Evolutionary conservation across 1,140 invertebrate species (phyloP), one percentile per base, ranked within the genome.

Genomic region (Euura lappo): DNA sequence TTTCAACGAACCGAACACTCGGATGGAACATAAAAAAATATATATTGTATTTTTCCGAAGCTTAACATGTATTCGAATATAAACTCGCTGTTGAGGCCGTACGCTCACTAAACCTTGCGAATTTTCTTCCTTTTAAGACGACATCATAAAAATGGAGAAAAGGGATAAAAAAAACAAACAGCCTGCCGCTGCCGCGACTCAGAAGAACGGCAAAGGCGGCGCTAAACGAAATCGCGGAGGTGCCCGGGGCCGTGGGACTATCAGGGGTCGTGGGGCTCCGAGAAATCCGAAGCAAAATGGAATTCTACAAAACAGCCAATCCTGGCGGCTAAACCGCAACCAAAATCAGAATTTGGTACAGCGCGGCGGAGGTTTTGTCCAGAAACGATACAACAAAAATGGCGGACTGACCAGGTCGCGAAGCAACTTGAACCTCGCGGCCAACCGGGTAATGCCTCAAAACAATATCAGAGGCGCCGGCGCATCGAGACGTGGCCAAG

Each of bases 71-170:
- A 28, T 28, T 28, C 28, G 28, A 28, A 6, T 42, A n/a, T 42
- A 68, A 68, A 77, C 65, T 80, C 72, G 74, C 77, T 78, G 77
- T 79, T 79, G 74, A 79, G 74, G 77, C 75, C 76, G 77, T 82
- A 83, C 75, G 79, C 78, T 85, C 77, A 85, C 78, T 82, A 81
- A 83, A 84, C 74, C 67, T 80, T 79, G 68, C 72, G 60, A 77
- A 78, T 84, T 86, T 83, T 87, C 77, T 86, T 86, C 77, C 79
- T 87, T 88, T 88, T 85, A 88, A 88, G 86, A 88, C 87, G 86
- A 88, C 69, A 88, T 88, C 82, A 88, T 88, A 81, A 87, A 86
- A 80, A 83, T 88, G 85, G 85, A 86, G 77, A 82, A 82, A 76
- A 82, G 81, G 79, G 78, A 81, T 73, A 88, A 85, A 85, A 87